These are phyloP conservation scores for Bolinopsis microptera DNA, from an alignment of 37 sponge, comb jelly and placozoan species.

Conservation along the genomic window DNA sequence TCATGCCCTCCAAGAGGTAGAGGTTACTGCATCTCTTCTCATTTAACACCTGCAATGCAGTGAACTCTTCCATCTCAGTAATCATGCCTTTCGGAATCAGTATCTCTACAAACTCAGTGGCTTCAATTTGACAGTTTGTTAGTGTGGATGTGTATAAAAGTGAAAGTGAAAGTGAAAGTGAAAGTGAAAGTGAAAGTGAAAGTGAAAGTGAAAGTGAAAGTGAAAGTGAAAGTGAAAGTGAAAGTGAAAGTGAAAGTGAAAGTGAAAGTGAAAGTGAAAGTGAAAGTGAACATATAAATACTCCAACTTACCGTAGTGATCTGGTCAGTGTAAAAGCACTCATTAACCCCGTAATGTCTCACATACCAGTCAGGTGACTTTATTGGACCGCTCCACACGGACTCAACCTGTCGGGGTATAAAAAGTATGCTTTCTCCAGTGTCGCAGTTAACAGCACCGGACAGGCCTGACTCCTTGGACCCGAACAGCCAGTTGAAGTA, in stretches of 20 bases:
- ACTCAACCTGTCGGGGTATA: slow-evolving; percentile 79
- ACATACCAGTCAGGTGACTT: not conserved
- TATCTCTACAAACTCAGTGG: too few species aligned
- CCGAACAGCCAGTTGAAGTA: slow-evolving; percentile 99
- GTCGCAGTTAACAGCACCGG: slow-evolving; percentile 83
- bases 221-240: too few species aligned
- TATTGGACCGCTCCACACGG: slow-evolving; percentile 87
- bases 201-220: too few species aligned
- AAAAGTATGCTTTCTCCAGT: slow-evolving; percentile 79
- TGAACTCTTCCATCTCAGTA: too few species aligned
- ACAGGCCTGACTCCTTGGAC: slow-evolving; percentile 88
- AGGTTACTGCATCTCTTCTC: not conserved
- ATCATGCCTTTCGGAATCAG: too few species aligned
- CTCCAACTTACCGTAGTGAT: not conserved
- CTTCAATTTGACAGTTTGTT: too few species aligned
- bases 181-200: too few species aligned
- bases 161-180: too few species aligned
- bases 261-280: too few species aligned
- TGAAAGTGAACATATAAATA: too few species aligned
- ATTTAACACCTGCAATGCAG: not conserved
- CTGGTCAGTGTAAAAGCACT: not conserved
- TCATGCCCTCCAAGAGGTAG: slow-evolving; percentile 32
- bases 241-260: too few species aligned
- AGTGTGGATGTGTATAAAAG: too few species aligned
- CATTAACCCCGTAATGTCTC: not conserved